Conservation (phyloP, 2,888 invertebrate genomes). For the Nemoura dubitans region DNA sequence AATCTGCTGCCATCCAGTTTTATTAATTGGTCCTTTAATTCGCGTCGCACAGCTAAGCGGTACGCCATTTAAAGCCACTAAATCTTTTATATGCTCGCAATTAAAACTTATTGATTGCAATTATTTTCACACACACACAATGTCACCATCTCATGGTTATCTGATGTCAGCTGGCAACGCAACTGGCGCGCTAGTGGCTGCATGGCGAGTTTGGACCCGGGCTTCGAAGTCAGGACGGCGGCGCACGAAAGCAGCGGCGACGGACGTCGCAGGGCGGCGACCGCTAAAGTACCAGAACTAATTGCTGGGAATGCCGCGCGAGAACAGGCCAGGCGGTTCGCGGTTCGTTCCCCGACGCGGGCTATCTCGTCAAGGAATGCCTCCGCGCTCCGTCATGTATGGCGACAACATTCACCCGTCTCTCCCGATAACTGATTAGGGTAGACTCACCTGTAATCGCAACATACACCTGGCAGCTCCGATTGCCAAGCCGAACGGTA, state of each 20-base stretch:
- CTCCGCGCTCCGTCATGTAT: not conserved
- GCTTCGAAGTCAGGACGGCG: not conserved
- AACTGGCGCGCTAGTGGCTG: no score
- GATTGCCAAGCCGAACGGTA: not conserved
- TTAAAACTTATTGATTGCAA: not conserved
- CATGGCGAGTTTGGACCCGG: not conserved
- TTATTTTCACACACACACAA: not conserved
- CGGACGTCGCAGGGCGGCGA: not conserved
- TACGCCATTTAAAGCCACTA: not conserved
- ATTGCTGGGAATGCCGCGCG: not conserved
- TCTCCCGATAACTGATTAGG: no score
- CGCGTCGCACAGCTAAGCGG: not conserved
- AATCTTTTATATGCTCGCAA: not conserved
- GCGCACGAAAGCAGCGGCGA: not conserved
- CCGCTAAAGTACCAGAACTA: slow-evolving; percentile 27
- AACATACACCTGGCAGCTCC: not conserved
- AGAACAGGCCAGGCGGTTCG: not conserved
- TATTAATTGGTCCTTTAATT: not conserved
- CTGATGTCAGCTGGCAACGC: no score
- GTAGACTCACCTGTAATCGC: no score
- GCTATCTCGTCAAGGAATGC: not conserved
- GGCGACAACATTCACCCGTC: not conserved
- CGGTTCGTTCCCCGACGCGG: not conserved
- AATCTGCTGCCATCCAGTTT: not conserved
- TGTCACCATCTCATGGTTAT: no score